Conservation (phyloP, 1,140 invertebrate species). For the Rhyacophila brunnea region DNA sequence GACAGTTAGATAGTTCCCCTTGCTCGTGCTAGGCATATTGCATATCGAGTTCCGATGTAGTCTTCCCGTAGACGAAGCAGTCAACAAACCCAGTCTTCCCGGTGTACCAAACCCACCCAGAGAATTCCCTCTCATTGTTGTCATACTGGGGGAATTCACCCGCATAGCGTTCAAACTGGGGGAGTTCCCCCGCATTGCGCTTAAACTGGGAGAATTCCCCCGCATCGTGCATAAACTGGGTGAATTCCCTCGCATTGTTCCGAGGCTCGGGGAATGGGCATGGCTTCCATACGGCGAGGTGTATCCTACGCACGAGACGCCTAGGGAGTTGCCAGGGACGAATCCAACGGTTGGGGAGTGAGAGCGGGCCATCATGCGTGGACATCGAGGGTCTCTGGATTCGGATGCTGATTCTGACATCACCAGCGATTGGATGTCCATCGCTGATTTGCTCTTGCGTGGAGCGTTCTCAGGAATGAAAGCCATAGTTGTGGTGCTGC, state of each 20-base stretch:
- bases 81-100: conserved; percentile 13
- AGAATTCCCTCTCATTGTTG: conserved; percentile 16
- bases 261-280: conserved; percentile 11
- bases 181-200: neutral
- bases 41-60: conserved; percentile 33
- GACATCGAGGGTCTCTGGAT: neutral
- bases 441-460: conserved; percentile 75
- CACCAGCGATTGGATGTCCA: conserved; percentile 76
- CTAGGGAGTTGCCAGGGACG: conserved; percentile 31
- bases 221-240: too few relatives aligned
- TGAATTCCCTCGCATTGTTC: neutral
- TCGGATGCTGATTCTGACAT: conserved; percentile 50
- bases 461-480: conserved; percentile 61
- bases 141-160: neutral
- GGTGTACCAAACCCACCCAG: conserved; percentile 23
- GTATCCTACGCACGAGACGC: conserved; percentile 22
- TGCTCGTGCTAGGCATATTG: conserved; percentile 28
- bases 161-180: neutral
- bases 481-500: conserved; percentile 61
- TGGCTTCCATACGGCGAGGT: conserved; percentile 3
- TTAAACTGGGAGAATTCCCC: neutral
- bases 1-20: conserved; percentile 31
- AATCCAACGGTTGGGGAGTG: conserved; percentile 30
- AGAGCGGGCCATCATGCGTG: conserved; percentile 8
- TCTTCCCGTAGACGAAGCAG: conserved; percentile 16